Conservation (phyloP, 2,113 vertebrate genomes). For the pig (Sus scrofa) region DNA sequence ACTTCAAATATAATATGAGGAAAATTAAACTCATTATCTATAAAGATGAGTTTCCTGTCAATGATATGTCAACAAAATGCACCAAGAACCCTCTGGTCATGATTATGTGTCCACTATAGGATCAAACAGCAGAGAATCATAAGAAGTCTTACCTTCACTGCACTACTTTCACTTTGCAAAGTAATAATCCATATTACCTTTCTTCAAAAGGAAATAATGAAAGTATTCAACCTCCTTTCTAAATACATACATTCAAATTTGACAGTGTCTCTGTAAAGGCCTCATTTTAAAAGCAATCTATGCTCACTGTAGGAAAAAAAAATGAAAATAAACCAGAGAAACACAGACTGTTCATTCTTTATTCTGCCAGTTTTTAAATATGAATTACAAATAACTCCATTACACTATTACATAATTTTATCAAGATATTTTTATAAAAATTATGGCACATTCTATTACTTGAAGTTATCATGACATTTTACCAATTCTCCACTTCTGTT, state of each 20-base stretch:
- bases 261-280: not conserved
- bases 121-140: not conserved
- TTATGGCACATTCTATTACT: not conserved
- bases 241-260: constrained; percentile 28
- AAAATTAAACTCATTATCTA: not conserved
- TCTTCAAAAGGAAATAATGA: not conserved
- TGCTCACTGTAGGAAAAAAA: not conserved
- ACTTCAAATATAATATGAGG: not conserved
- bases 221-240: not conserved
- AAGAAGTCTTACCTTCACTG: not conserved
- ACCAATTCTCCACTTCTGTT: not conserved
- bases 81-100: not conserved
- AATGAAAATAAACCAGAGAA: not conserved
- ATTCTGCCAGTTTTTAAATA: not conserved
- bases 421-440: not conserved
- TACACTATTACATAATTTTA: not conserved
- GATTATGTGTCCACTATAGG: not conserved
- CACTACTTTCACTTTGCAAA: not conserved
- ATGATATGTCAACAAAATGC: not conserved
- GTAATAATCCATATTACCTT: not conserved
- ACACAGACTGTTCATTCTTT: not conserved
- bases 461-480: not conserved
- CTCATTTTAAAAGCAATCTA: not conserved
- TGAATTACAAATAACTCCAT: not conserved
- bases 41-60: not conserved